These are phyloP conservation scores for Xenopus laevis DNA, from an alignment of 2,113 vertebrate genomes.

Conservation along the genomic window DNA sequence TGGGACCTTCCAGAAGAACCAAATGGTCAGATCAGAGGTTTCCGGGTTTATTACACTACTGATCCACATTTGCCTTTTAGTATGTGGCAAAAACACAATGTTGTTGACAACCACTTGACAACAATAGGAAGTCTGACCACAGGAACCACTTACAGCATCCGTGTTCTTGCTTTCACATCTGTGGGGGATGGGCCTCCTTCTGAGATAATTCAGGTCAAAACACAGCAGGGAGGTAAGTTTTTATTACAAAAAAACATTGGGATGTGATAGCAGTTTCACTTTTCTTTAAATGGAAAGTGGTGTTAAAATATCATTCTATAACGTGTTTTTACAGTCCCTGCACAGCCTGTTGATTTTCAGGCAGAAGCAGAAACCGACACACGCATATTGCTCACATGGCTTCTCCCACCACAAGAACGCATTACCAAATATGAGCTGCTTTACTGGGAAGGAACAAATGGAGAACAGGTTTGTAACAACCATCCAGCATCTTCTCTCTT, in stretches of 20 bases:
- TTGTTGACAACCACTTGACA: constrained; percentile 80
- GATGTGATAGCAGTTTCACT: too few species aligned
- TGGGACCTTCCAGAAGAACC: constrained; percentile 94
- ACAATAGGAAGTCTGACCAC: constrained; percentile 83
- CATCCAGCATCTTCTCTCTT: not conserved
- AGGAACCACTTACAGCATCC: constrained; percentile 86
- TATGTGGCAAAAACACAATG: constrained; percentile 90
- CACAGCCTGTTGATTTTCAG: constrained; percentile 83
- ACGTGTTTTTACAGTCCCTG: constrained; percentile 70
- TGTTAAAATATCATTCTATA: too few species aligned
- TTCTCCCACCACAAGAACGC: constrained; percentile 83
- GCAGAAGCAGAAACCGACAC: constrained; percentile 90
- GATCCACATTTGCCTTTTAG: constrained; percentile 72
- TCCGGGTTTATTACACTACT: constrained; percentile 84
- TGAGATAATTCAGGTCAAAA: constrained; percentile 87
- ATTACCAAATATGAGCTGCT: constrained; percentile 82
- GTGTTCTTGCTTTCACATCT: constrained; percentile 86
- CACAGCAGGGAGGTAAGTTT: constrained; percentile 87
- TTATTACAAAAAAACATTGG: too few species aligned
- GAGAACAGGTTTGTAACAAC: constrained; percentile 71
- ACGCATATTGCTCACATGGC: constrained; percentile 85
- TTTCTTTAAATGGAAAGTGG: not conserved
- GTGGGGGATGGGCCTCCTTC: constrained; percentile 91
- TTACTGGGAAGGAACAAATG: constrained; percentile 82
- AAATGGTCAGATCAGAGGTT: constrained; percentile 87